Percentiles rank a stretch among this genome's conserved stretches.
phyloP scores from a whole-genome alignment of 2,888 invertebrate species.

The Nomada ruficornis region DNA sequence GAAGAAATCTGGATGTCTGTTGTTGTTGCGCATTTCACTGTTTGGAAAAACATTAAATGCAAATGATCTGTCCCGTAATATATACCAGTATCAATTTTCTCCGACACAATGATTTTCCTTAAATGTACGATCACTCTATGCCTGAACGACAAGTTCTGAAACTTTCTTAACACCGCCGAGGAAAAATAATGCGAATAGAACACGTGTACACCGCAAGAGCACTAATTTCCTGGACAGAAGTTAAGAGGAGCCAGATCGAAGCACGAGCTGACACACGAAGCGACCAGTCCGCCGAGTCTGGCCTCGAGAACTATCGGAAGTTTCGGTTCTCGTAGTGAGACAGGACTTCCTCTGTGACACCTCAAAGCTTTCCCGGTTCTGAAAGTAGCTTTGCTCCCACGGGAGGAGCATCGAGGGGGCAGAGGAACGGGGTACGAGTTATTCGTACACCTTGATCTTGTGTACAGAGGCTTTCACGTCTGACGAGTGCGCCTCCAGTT shows the following conservation, averaged over 20 bases:
- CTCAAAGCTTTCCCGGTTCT: slow-evolving; percentile 53
- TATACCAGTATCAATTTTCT: too few relatives aligned
- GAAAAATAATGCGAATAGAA: not conserved
- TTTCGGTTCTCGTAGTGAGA: slow-evolving; percentile 43
- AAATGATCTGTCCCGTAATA: too few relatives aligned
- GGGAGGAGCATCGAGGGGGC: slow-evolving; percentile 22
- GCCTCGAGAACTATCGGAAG: slow-evolving; percentile 51
- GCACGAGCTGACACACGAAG: slow-evolving; percentile 27
- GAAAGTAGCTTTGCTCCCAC: slow-evolving; percentile 36
- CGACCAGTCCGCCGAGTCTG: slow-evolving; percentile 4
- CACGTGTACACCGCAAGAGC: slow-evolving; percentile 31
- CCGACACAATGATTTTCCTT: too few relatives aligned
- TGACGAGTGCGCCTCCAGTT: slow-evolving; percentile 47
- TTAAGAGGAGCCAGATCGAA: slow-evolving; percentile 42
- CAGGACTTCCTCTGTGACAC: slow-evolving; percentile 47
- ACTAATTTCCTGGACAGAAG: slow-evolving; percentile 54
- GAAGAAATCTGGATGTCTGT: too few relatives aligned
- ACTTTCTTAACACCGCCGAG: not conserved
- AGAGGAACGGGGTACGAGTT: slow-evolving; percentile 40
- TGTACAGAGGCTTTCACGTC: slow-evolving; percentile 40
- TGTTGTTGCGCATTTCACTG: too few relatives aligned
- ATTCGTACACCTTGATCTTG: slow-evolving; percentile 56
- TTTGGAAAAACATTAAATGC: too few relatives aligned
- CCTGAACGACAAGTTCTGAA: too few relatives aligned
- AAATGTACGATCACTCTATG: too few relatives aligned